These are phyloP conservation scores for Pegoplata infirma DNA, from an alignment of 2,888 invertebrate genomes.

Conservation along the genomic window DNA sequence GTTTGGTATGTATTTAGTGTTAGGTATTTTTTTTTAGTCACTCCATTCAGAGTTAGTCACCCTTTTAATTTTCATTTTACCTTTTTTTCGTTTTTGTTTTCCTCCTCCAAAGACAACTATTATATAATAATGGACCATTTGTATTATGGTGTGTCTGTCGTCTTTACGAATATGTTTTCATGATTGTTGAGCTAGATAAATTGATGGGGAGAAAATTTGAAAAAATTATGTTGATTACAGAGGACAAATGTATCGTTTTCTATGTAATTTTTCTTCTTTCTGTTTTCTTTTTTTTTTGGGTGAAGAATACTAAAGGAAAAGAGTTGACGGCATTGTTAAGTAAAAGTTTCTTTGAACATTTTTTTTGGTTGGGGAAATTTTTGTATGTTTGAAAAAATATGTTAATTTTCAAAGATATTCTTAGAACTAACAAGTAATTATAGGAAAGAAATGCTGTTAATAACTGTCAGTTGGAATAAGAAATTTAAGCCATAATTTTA, in stretches of 20 bases:
- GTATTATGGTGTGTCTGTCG: neutral
- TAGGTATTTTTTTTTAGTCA: constrained; percentile 62
- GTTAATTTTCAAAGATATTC: constrained; percentile 50
- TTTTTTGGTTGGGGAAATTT: constrained; percentile 6
- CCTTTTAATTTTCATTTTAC: constrained; percentile 35
- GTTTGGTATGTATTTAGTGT: neutral
- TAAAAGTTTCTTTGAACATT: constrained; percentile 22
- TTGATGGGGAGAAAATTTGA: constrained; percentile 36
- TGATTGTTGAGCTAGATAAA: constrained; percentile 47
- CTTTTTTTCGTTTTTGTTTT: too few relatives aligned
- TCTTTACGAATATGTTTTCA: constrained; percentile 15
- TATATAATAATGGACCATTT: neutral
- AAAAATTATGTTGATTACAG: constrained; percentile 53
- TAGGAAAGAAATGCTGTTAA: constrained; percentile 40
- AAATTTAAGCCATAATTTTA: constrained; percentile 13
- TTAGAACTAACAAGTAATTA: constrained; percentile 46
- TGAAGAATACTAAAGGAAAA: constrained; percentile 20
- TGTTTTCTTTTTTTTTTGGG: constrained; percentile 16
- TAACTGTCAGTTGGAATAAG: constrained; percentile 36
- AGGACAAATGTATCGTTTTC: constrained; percentile 71
- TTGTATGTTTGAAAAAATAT: constrained; percentile 42
- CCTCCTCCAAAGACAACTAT: neutral
- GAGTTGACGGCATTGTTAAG: constrained; percentile 9
- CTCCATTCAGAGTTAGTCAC: constrained; percentile 42
- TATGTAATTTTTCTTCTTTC: constrained; percentile 65